Base-by-base conservation (phyloP, 1,140 invertebrate genomes). In the Lasioglossum albipes region DNA sequence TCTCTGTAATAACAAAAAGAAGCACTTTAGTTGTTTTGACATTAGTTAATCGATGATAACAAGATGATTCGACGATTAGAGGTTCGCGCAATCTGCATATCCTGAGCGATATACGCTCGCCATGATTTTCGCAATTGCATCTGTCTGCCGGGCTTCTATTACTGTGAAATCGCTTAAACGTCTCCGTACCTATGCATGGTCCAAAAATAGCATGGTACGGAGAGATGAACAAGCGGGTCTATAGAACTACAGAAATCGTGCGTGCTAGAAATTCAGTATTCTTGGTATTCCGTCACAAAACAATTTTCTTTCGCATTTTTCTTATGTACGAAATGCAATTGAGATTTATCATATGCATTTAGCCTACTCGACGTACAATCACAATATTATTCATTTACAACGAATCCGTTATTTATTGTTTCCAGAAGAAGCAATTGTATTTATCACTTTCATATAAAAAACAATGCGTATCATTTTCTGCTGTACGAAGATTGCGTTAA, bases 111-210 rank as follows among this genome's bases (percentile, higher is more conserved):
- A 66, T 67, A 79, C 20, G 27, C 49, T 22, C 52, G 41, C 41
- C 22, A 74, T 49, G 71, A 79, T 79, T 79, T 74, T 65, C 70
- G 77, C 41, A 79, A 79, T 74, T 79, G 71, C 77, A 74, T 79
- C 76, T 66, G 71, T 74, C 71, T 67, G 62, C 49, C 27, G 20
- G 49, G 52, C 52, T 79, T 79, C 77, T 79, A 66, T 79, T 74
- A 79, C 77, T 79, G 62, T 66, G 62, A 79, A 79, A 79, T 79
- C 70, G 77, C 42, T 73, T 66, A 59, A 79, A 73, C 70, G 62
- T 73, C 77, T 73, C 49, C 70, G 70, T 79, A 66, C 49, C 77
- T 73, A 79, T 79, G 70, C 49, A 22, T 13, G 22, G 62, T 72
- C 77, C 62, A 79, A 79, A 79, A 79, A 79, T 79, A 79, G 77